A percentile compares a stretch with the other conserved stretches of the same genome.
Conservation (phyloP, 2,797 vertebrate genomes). For the Chloroceryle inda region DNA sequence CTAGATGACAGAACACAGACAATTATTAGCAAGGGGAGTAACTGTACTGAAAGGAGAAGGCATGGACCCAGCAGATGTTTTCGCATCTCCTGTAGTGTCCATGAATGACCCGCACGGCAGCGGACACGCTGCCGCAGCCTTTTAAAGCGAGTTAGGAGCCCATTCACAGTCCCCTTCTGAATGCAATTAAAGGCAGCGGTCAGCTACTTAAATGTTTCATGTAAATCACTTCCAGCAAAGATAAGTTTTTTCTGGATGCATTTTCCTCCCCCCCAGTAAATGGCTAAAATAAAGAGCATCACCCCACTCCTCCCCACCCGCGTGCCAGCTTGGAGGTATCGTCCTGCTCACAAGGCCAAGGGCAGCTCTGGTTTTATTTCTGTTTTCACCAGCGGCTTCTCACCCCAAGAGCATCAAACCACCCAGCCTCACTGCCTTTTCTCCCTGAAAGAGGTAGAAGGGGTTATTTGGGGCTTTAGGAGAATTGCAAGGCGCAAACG, state of each 20-base stretch:
- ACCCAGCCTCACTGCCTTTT: too few relatives aligned
- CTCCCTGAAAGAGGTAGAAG: background rate
- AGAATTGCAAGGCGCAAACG: background rate
- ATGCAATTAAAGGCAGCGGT: background rate
- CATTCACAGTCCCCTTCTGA: background rate
- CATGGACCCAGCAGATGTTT: slow-evolving; percentile 49
- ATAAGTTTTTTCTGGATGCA: background rate
- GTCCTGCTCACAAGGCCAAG: background rate
- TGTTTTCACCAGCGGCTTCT: background rate
- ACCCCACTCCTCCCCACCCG: background rate
- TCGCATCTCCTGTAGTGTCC: slow-evolving; percentile 56
- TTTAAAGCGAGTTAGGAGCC: slow-evolving; percentile 38
- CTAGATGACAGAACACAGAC: slow-evolving; percentile 79
- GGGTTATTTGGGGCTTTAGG: background rate
- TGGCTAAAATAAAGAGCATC: background rate
- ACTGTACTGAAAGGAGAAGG: slow-evolving; percentile 35
- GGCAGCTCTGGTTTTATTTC: background rate
- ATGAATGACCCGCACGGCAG: background rate
- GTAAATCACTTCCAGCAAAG: background rate
- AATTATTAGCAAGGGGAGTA: slow-evolving; percentile 69
- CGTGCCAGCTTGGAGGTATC: background rate
- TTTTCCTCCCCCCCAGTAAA: background rate
- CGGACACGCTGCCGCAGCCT: background rate
- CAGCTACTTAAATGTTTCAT: background rate
- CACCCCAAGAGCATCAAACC: background rate